A percentile compares a stretch with the other conserved stretches of the same genome.
phyloP scores from a whole-genome alignment of 2,888 invertebrate species.

The Dryococelus australis region DNA sequence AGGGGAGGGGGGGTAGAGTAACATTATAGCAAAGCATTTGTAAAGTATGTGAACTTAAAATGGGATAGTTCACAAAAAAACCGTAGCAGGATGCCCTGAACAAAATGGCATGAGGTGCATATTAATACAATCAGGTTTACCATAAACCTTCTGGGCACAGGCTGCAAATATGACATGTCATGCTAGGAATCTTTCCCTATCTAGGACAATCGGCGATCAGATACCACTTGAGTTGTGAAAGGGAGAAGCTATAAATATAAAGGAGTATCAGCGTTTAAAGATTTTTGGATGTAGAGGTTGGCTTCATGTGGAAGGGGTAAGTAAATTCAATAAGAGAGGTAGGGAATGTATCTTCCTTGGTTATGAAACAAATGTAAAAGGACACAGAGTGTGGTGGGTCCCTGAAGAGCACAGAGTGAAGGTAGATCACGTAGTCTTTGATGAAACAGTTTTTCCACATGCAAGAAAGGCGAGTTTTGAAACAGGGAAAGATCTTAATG shows the following conservation, averaged over 20 bases:
- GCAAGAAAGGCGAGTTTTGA: neutral
- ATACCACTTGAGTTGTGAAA: neutral
- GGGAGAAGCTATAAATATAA: neutral
- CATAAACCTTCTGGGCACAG: neutral
- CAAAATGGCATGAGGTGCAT: conserved; percentile 33
- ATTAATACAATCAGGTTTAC: neutral
- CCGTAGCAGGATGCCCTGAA: conserved; percentile 30
- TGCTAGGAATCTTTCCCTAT: conserved; percentile 16
- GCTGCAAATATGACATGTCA: neutral
- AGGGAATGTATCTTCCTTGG: conserved; percentile 33
- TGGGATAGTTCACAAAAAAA: too few relatives aligned
- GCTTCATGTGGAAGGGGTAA: neutral
- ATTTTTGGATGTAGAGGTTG: conserved; percentile 1
- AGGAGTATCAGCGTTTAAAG: neutral
- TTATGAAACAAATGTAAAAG: conserved; percentile 31
- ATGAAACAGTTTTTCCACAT: conserved; percentile 19
- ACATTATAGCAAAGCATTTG: conserved; percentile 24
- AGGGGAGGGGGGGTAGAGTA: too few relatives aligned
- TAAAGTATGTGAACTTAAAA: too few relatives aligned
- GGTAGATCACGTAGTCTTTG: neutral
- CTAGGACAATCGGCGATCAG: conserved; percentile 12
- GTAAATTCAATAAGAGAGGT: conserved; percentile 34
- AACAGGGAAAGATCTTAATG: neutral
- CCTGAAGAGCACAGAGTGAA: neutral
- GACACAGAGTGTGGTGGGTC: conserved; percentile 29